Base-by-base conservation (phyloP, 2,113 vertebrate species). In the Ornithorhynchus anatinus region DNA sequence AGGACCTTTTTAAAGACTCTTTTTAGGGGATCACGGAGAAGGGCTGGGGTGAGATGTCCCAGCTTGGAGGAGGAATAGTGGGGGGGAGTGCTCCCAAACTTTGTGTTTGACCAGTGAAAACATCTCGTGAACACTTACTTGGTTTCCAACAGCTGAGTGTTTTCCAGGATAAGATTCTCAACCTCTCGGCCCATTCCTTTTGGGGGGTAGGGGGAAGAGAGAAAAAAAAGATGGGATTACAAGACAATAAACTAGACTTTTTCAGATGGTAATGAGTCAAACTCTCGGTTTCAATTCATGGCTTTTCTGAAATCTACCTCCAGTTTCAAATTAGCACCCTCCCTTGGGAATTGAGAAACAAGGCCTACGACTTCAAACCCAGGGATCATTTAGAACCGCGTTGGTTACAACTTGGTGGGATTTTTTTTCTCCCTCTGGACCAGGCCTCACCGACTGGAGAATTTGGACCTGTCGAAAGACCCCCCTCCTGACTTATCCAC, bases 101-200 rank as follows among this genome's bases (percentile, higher is more conserved):
- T 42, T 58, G 35, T 50, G 19, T 11, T 62, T 1, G 6, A 22
- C 29, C 72, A 39, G 61, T n/a, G n/a, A n/a, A 83, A 65, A 54
- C 25, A 53, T 16, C 48, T 2, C 27, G 12, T 39, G 44, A 22
- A 69, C 43, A 94, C 95, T 91, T 91, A 99, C 98, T 99, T 99
- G 84, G 97, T 99, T 86, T 99, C 98, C 79, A 99, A 85, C 36
- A 99, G 94, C 81, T 99, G 97, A 23, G 96, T 90, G 80, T 99
- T 99, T 89, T 99, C 97, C 67, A 98, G 93, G 87, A 99, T 99
- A 32, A 99, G 97, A 90, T 99, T 98, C 75, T 99, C 98, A 5
- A 99, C 98, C 83, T 99, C 98, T 69, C 97, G 96, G 57, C 98
- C 98, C 97, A 99, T 99, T 88, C 98, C 98, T 99, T 90, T 75